Base-by-base conservation (phyloP, 2,888 invertebrate species). In the Scaeva pyrastri region DNA sequence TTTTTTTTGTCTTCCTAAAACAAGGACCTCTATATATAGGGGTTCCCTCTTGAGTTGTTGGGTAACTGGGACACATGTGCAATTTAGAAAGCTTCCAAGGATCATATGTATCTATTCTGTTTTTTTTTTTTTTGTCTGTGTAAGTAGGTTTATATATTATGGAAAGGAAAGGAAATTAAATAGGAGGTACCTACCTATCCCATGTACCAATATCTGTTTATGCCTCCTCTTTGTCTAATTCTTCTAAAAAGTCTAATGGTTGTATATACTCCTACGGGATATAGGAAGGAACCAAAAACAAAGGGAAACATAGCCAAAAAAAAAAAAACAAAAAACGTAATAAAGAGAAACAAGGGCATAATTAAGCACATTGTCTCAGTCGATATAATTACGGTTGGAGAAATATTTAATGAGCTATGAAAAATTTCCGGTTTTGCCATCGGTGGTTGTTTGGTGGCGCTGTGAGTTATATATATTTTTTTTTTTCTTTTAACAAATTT, bases 321-420 rank as follows among this genome's bases (percentile, higher is more conserved):
- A 58, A 55, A 41, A 60, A 21, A 41, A 19, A 19, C 1, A 48
- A 6, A 43, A 48, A 26, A 50, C 19, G 31, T 26, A 26, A 60
- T 39, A 31, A 55, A 21, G 26, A 23, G 45, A 41, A 19, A 31
- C 19, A 58, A 48, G 72, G 50, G 70, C 45, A 82, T 82, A 86
- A 82, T 78, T 82, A 82, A 86, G 82, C 66, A 48, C 62, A 62
- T 50, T 70, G 72, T 62, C 70, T 60, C 72, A 56, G 77, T 74
- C 74, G 71, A 86, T 86, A 78, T 74, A 81, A 81, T 70, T 77
- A 64, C 48, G 73, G 43, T 45, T 56, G 64, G 16, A 52, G 39
- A 74, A 70, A 78, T 71, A 77, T 74, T 82, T 64, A 82, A 86
- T 76, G 76, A 70, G 75, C 56, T 64, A 70, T 55, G 77, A 52